A percentile compares a stretch with the other conserved stretches of the same genome.
phyloP scores from a whole-genome alignment of 2,113 vertebrate genomes.

The Phylloscopus trochilus region DNA sequence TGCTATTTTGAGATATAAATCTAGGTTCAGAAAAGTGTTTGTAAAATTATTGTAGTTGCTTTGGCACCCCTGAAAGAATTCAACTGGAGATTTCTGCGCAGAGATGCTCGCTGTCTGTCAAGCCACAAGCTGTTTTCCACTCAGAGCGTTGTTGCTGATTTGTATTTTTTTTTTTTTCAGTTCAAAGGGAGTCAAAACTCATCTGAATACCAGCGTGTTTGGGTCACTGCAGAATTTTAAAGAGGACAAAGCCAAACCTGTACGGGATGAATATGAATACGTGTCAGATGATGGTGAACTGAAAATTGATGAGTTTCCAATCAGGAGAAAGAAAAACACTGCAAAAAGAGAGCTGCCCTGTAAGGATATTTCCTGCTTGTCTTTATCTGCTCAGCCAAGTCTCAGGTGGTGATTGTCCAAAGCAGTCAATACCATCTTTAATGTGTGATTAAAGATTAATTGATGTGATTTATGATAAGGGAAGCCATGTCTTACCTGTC shows the following conservation, averaged over 20 bases:
- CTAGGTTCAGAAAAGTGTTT: background rate
- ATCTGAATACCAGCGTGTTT: constrained; percentile 87
- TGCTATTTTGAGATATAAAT: background rate
- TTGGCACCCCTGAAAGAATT: background rate
- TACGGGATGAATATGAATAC: constrained; percentile 96
- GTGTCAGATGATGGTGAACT: constrained; percentile 97
- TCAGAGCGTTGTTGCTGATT: background rate
- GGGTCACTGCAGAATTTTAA: constrained; percentile 95
- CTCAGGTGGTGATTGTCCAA: background rate
- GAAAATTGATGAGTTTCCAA: constrained; percentile 98
- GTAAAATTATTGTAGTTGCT: background rate
- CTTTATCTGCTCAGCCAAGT: background rate
- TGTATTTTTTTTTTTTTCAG: constrained; percentile 58
- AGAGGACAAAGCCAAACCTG: constrained; percentile 92
- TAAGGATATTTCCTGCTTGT: constrained; percentile 72
- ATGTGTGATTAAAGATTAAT: no score
- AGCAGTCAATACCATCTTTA: background rate
- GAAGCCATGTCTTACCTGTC: background rate
- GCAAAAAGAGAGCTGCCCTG: constrained; percentile 92
- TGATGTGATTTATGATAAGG: background rate
- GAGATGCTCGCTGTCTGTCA: background rate
- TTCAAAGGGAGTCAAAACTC: constrained; percentile 89
- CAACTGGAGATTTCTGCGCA: background rate
- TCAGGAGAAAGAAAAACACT: constrained; percentile 92
- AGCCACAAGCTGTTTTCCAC: background rate